Evolutionary conservation across 2,797 vertebrate species (phyloP).

Genomic region (Syngnathus acus): DNA sequence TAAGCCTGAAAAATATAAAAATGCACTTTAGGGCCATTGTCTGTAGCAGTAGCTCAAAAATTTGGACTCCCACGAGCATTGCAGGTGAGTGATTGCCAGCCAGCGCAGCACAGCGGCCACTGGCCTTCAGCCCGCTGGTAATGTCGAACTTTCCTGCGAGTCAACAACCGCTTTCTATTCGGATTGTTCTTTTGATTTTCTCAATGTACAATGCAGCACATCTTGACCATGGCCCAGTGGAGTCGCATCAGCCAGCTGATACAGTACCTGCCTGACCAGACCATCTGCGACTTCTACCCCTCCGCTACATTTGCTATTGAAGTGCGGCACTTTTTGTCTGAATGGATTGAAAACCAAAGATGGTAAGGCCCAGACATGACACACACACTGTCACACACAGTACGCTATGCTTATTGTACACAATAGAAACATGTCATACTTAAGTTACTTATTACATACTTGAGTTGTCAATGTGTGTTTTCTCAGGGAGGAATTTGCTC

Average conservation of each 20-base stretch:
- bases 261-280: slow-evolving; percentile 47
- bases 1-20: too few relatives aligned
- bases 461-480: not conserved
- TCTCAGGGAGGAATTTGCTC: slow-evolving; percentile 64
- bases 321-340: slow-evolving; percentile 65
- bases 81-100: too few relatives aligned
- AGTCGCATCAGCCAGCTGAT: slow-evolving; percentile 58
- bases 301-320: slow-evolving; percentile 65
- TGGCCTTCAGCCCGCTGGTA: too few relatives aligned
- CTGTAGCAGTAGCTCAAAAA: too few relatives aligned
- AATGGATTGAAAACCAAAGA: slow-evolving; percentile 71
- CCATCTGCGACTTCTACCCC: slow-evolving; percentile 62
- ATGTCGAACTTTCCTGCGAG: not conserved
- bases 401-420: not conserved
- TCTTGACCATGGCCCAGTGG: slow-evolving; percentile 71
- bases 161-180: not conserved
- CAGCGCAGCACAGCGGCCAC: too few relatives aligned
- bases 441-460: not conserved
- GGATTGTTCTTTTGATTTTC: not conserved
- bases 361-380: slow-evolving; percentile 54
- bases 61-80: too few relatives aligned
- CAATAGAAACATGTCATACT: not conserved
- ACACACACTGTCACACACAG: not conserved
- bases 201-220: not conserved
- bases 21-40: too few relatives aligned